A percentile compares a stretch with the other conserved stretches of the same genome.
These are phyloP conservation scores for Notarius lentiginosus DNA, from an alignment of 2,113 vertebrate species.

Conservation along the genomic window DNA sequence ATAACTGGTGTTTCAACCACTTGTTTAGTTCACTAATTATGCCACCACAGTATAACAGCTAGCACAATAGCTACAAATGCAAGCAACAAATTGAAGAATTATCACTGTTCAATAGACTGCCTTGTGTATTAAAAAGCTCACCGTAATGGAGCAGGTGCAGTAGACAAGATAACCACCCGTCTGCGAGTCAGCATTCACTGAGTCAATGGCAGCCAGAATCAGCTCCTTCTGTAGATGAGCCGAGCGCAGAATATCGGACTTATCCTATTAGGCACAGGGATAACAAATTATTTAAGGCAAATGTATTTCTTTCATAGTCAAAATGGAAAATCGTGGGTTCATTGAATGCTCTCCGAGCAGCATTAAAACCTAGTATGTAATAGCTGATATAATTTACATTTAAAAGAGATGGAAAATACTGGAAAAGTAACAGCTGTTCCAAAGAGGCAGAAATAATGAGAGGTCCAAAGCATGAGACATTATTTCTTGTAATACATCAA, in stretches of 20 bases:
- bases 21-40: not conserved
- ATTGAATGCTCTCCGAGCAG: not conserved
- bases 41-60: not conserved
- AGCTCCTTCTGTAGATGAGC: constrained; percentile 96
- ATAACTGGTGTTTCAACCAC: not conserved
- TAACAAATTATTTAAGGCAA: not conserved
- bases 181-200: constrained; percentile 82
- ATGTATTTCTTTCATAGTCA: not conserved
- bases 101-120: not conserved
- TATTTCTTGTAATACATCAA: not conserved
- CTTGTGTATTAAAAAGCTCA: constrained; percentile 59
- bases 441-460: not conserved
- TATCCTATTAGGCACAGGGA: constrained; percentile 72
- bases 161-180: constrained; percentile 91
- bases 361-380: not conserved
- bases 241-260: constrained; percentile 83
- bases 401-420: not conserved
- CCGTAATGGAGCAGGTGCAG: constrained; percentile 93
- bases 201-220: constrained; percentile 91
- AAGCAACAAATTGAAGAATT: not conserved
- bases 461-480: not conserved
- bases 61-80: too few species aligned
- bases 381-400: not conserved
- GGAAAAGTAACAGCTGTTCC: not conserved
- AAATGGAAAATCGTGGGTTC: not conserved